Conservation (phyloP, 1,140 invertebrate species). For the Dendroctonus ponderosae region DNA sequence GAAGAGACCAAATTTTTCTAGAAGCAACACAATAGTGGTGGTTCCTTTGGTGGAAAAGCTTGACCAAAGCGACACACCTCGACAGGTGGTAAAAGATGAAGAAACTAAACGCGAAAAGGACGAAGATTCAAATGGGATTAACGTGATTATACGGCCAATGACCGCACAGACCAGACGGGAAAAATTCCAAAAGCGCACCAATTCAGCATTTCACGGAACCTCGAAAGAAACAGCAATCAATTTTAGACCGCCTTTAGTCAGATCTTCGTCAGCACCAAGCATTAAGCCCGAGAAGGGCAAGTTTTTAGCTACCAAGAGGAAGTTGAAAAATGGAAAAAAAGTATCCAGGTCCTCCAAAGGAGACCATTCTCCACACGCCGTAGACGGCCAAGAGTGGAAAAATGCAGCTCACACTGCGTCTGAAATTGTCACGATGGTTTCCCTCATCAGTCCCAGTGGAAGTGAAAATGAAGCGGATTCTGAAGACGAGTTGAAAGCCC, state of each 20-base stretch:
- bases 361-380: too few relatives aligned
- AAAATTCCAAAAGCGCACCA: slow-evolving; percentile 46
- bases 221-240: slow-evolving; percentile 26
- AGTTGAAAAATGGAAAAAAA: slow-evolving; percentile 41
- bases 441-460: slow-evolving; percentile 55
- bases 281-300: slow-evolving; percentile 43
- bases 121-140: slow-evolving; percentile 17
- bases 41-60: slow-evolving; percentile 42
- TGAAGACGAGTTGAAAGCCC: slow-evolving; percentile 24
- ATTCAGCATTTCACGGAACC: slow-evolving; percentile 44
- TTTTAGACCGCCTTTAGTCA: slow-evolving; percentile 41
- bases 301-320: slow-evolving; percentile 42
- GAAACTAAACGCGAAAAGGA: too few relatives aligned
- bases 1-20: slow-evolving; percentile 31
- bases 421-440: slow-evolving; percentile 60
- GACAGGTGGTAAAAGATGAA: too few relatives aligned
- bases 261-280: slow-evolving; percentile 45
- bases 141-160: slow-evolving; percentile 40
- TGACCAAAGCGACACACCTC: background rate
- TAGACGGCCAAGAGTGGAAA: slow-evolving; percentile 26
- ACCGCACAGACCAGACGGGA: slow-evolving; percentile 46
- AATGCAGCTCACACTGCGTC: slow-evolving; percentile 25
- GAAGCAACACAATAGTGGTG: slow-evolving; percentile 39
- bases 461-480: slow-evolving; percentile 54
- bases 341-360: slow-evolving; percentile 9